Evolutionary conservation across 2,888 invertebrate genomes (phyloP), one percentile per base, ranked within the genome.

Genomic region (Phaonia tiefii): DNA sequence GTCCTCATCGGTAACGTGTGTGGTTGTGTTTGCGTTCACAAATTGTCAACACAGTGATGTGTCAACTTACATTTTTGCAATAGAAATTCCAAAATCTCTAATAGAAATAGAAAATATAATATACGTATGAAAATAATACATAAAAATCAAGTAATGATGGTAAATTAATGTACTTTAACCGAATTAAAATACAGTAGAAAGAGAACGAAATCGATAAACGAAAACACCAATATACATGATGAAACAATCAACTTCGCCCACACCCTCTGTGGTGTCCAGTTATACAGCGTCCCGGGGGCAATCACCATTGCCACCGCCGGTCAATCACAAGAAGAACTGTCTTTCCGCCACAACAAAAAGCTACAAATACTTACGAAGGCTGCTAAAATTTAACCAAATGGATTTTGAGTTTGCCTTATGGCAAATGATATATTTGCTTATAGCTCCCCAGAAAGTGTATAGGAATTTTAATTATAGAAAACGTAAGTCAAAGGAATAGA

Each of bases 341-440:
- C 94, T 95, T 86, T 95, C 96, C 76, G 98, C 97, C 1, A 95
- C 97, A 51, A 95, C 96, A 54, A 98, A 98, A 91, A 93, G 96
- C 82, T 96, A 96, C 91, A 96, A 96, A 92, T 97, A 97, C 91
- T 91, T 98, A 69, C 92, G 96, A 84, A 93, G 97, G 87, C 91
- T 98, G 79, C 92, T 97, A 79, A 96, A 97, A 91, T 98, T 98
- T 89, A 94, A 96, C 87, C 99, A 99, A 92, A 99, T 99, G 99
- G 99, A 99, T 91, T 99, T 99, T 92, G 98, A 99, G 90, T 99
- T 98, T 92, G 99, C 99, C 0, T 92, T 96, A n/a, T 99, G 99
- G 99, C 99, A 99, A 93, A 99, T 99, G 97, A 91, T 98, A 0
- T 98, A 98, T 90, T 92, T 99, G 82, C 96, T 99, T 88, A 93